Evolutionary conservation across 2,113 vertebrate species (phyloP).

Genomic region (Marmota flaviventris): DNA sequence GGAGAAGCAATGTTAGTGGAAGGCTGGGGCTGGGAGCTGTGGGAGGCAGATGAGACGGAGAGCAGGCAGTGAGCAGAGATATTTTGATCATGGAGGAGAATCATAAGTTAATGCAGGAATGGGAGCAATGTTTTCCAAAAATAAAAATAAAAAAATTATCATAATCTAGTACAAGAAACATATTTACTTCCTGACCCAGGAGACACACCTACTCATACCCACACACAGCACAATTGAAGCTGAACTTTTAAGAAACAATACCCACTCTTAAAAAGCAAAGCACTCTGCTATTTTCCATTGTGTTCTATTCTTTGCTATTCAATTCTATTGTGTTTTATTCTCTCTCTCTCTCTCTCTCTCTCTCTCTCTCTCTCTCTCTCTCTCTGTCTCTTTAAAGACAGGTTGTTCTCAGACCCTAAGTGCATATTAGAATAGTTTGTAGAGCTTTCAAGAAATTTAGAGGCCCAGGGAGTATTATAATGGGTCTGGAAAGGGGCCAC

Average conservation of each 20-base stretch:
- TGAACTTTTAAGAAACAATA: slow-evolving; percentile 27
- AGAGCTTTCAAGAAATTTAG: neutral
- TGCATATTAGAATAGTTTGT: neutral
- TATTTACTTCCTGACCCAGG: slow-evolving; percentile 10
- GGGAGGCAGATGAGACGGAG: neutral
- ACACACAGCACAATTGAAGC: neutral
- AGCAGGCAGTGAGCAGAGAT: neutral
- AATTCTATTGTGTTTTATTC: neutral
- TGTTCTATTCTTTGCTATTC: neutral
- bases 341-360: neutral
- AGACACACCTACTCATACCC: neutral
- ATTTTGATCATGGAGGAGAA: neutral
- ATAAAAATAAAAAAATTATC: neutral
- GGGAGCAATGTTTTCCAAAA: neutral
- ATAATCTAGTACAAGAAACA: neutral
- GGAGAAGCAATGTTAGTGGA: accelerated
- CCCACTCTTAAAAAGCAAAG: neutral
- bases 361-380: no score
- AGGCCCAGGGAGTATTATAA: neutral
- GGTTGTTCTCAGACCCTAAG: neutral
- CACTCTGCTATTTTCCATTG: neutral
- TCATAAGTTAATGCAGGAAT: neutral
- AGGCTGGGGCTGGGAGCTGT: no score
- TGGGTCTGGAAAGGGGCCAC: accelerated
- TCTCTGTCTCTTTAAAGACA: neutral